Evolutionary conservation across 2,888 invertebrate genomes (phyloP).

Genomic region (Tachina grossa): DNA sequence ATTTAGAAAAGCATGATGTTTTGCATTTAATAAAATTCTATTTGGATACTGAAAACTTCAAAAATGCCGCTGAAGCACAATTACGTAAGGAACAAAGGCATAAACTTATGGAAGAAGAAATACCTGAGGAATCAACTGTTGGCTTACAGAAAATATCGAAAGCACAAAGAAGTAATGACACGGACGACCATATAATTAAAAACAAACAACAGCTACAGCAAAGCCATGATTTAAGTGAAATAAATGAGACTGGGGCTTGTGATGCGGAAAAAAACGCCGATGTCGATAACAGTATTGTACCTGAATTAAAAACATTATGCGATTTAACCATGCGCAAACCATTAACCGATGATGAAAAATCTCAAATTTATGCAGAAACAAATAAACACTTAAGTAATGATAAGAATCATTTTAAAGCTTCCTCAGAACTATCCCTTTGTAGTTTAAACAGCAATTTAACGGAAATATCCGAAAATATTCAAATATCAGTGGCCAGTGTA

Average conservation of each 20-base stretch:
- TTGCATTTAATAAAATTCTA: conserved; percentile 88
- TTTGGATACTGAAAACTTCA: conserved; percentile 89
- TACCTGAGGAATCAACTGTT: conserved; percentile 54
- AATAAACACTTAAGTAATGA: conserved; percentile 76
- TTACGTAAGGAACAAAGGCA: conserved; percentile 73
- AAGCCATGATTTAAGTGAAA: conserved; percentile 10
- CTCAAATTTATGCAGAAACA: conserved; percentile 81
- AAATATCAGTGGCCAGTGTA: conserved; percentile 75
- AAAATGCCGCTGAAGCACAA: conserved; percentile 80
- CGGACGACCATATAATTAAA: conserved; percentile 62
- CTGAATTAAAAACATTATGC: conserved; percentile 80
- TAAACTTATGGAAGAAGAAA: conserved; percentile 56
- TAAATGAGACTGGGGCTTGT: conserved; percentile 22
- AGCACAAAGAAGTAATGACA: conserved; percentile 21
- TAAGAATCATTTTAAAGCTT: conserved; percentile 62
- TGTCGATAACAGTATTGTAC: conserved; percentile 77
- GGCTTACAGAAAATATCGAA: not conserved
- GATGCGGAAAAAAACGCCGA: conserved; percentile 58
- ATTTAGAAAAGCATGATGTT: conserved; percentile 90
- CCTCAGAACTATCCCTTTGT: conserved; percentile 69
- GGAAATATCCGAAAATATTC: conserved; percentile 52
- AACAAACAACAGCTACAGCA: conserved; percentile 47
- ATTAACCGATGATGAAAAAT: conserved; percentile 82
- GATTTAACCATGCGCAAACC: conserved; percentile 82
- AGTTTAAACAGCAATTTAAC: conserved; percentile 64